A percentile compares a stretch with the other conserved stretches of the same genome.
Conservation (phyloP, 2,888 invertebrate genomes). For the Caenorhabditis sp. region DNA sequence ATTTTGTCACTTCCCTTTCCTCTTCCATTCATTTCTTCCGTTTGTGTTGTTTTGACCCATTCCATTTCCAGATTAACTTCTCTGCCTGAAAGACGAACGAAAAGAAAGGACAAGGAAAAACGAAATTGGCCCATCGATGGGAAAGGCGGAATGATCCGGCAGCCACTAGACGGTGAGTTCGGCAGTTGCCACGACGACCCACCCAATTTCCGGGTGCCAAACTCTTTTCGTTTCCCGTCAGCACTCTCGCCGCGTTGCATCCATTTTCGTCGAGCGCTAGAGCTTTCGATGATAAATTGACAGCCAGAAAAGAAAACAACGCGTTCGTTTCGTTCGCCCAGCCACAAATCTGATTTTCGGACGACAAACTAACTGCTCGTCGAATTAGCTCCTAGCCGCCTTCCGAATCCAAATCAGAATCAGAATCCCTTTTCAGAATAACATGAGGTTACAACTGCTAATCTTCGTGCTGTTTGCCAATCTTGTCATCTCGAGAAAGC, state of each 20-base stretch:
- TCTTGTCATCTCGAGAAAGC: constrained; percentile 51
- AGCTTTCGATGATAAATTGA: constrained; percentile 46
- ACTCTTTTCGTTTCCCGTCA: not conserved
- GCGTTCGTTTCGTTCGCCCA: not conserved
- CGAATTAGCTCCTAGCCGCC: not conserved
- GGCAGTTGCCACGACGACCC: not conserved
- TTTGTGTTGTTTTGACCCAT: not conserved
- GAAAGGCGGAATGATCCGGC: constrained; percentile 49
- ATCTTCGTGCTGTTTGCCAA: constrained; percentile 59
- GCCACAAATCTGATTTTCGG: constrained; percentile 27
- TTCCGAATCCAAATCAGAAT: not conserved
- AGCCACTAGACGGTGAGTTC: constrained; percentile 36
- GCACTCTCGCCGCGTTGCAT: not conserved
- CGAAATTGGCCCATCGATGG: too few relatives aligned
- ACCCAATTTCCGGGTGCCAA: not conserved
- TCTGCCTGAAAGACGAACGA: constrained; percentile 29
- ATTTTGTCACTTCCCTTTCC: constrained; percentile 30
- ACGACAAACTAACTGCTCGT: constrained; percentile 5
- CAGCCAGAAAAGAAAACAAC: constrained; percentile 32
- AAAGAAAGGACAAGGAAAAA: not conserved
- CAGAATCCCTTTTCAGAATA: constrained; percentile 46
- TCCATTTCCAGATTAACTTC: constrained; percentile 37
- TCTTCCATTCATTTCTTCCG: not conserved
- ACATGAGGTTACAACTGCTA: constrained; percentile 61
- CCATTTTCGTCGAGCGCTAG: constrained; percentile 15